Percentiles rank a stretch among this genome's conserved stretches.
These are phyloP conservation scores for Bombycilla garrulus DNA, from an alignment of 2,113 vertebrate genomes.

Conservation along the genomic window DNA sequence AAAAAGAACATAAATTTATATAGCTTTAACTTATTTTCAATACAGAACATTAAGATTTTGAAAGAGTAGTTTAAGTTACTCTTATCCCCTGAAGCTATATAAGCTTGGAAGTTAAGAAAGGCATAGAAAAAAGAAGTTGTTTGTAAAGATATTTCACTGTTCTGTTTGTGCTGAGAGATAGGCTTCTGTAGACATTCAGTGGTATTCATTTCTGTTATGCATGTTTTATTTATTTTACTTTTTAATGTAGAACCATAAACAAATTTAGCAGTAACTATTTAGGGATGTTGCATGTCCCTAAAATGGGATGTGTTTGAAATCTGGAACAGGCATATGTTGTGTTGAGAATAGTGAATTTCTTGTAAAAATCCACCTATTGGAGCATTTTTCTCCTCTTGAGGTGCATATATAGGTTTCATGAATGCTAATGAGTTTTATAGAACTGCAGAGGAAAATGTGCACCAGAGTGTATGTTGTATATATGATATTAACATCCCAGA, in stretches of 20 bases:
- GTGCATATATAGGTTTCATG: constrained; percentile 4
- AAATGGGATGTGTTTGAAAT: background rate
- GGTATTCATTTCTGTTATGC: background rate
- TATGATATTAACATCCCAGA: background rate
- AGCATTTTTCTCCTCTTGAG: constrained; percentile 13
- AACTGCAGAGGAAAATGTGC: background rate
- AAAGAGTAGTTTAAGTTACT: background rate
- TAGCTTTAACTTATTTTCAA: background rate
- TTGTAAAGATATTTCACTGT: background rate
- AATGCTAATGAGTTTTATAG: constrained; percentile 10
- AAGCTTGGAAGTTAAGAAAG: background rate
- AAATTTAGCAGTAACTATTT: background rate
- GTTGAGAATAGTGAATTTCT: constrained; percentile 25
- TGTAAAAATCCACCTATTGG: constrained; percentile 35
- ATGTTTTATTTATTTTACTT: constrained; percentile 4
- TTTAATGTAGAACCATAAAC: background rate
- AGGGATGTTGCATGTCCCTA: background rate
- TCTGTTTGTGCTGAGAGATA: background rate
- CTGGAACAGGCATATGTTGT: background rate
- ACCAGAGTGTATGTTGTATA: background rate
- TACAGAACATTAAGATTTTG: background rate
- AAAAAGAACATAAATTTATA: background rate
- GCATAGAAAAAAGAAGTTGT: background rate
- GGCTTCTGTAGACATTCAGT: background rate
- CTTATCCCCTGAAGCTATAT: background rate